Conservation (phyloP, 2,888 invertebrate species). For the Lissocephala sabroskyi region DNA sequence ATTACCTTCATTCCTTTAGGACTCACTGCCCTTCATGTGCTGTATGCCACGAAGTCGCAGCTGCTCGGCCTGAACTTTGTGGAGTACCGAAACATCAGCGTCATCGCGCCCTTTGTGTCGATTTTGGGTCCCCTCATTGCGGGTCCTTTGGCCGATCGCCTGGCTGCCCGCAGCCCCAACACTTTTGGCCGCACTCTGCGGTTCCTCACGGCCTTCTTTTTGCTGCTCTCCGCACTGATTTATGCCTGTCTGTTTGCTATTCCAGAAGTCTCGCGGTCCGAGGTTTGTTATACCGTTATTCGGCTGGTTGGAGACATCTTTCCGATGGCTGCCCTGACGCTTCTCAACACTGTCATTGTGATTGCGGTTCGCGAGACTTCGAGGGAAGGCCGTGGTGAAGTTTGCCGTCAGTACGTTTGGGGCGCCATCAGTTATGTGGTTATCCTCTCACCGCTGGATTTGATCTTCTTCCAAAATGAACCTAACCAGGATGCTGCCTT, state of each 20-base stretch:
- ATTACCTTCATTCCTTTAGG: slow-evolving; percentile 73
- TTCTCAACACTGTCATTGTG: slow-evolving; percentile 84
- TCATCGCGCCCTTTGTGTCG: slow-evolving; percentile 85
- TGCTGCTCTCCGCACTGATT: slow-evolving; percentile 80
- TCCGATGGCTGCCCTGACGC: slow-evolving; percentile 80
- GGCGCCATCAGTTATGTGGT: slow-evolving; percentile 83
- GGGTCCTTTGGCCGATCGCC: slow-evolving; percentile 83
- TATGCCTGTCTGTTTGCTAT: slow-evolving; percentile 80
- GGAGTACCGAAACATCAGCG: slow-evolving; percentile 84
- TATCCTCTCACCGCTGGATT: slow-evolving; percentile 76
- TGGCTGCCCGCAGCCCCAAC: slow-evolving; percentile 69
- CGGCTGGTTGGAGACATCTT: slow-evolving; percentile 84
- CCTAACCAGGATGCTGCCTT: slow-evolving; percentile 51
- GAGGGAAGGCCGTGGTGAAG: slow-evolving; percentile 82
- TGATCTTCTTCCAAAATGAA: slow-evolving; percentile 67
- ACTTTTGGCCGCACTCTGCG: slow-evolving; percentile 78
- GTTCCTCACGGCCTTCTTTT: slow-evolving; percentile 78
- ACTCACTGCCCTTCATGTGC: slow-evolving; percentile 86
- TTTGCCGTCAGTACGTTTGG: slow-evolving; percentile 84
- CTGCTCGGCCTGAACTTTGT: slow-evolving; percentile 79
- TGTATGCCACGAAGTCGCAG: slow-evolving; percentile 79
- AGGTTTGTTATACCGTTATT: slow-evolving; percentile 79
- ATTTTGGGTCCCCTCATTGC: slow-evolving; percentile 84
- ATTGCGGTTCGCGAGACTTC: slow-evolving; percentile 88
- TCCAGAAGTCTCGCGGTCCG: slow-evolving; percentile 78